Evolutionary conservation across 2,797 vertebrate species (phyloP).

Genomic region (Amniataba percoides): DNA sequence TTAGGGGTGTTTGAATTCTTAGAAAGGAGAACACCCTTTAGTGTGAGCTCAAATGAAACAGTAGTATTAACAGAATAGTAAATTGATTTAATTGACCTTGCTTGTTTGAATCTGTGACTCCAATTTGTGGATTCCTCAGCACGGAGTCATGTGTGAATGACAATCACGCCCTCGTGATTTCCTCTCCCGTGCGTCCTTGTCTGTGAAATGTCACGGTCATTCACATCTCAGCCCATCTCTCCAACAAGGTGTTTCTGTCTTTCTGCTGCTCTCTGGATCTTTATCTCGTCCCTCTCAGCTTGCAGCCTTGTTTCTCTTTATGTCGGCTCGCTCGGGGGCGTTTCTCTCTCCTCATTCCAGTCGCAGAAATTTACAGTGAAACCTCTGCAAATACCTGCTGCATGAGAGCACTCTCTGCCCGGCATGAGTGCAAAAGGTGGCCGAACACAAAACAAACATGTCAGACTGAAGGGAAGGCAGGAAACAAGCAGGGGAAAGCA

Average conservation of each 20-base stretch:
- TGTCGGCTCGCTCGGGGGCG: not conserved
- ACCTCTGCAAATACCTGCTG: conserved; percentile 32
- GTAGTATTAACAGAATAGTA: not conserved
- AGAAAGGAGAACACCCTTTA: not conserved
- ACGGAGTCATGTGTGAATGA: conserved; percentile 36
- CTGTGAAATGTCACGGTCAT: not conserved
- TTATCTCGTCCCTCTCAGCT: conserved; percentile 11
- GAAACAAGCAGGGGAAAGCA: not conserved
- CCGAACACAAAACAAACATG: conserved; percentile 22
- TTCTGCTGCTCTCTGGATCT: not conserved
- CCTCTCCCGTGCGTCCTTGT: not conserved
- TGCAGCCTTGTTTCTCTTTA: conserved; percentile 2
- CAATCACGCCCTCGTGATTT: conserved; percentile 44
- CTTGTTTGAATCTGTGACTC: not conserved
- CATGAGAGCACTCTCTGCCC: conserved; percentile 44
- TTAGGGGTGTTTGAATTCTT: not conserved
- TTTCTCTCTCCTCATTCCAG: not conserved
- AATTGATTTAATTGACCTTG: conserved; percentile 23
- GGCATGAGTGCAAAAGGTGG: conserved; percentile 40
- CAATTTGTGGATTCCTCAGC: conserved; percentile 42
- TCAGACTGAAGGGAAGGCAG: not conserved
- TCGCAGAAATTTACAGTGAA: conserved; percentile 12
- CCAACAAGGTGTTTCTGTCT: not conserved
- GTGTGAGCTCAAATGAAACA: not conserved
- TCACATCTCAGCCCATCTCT: not conserved